Percentiles rank a stretch among this genome's conserved stretches.
Evolutionary conservation across 37 sponge, comb jelly and placozoan species (phyloP).

Genomic region (Haliclona indistincta): DNA sequence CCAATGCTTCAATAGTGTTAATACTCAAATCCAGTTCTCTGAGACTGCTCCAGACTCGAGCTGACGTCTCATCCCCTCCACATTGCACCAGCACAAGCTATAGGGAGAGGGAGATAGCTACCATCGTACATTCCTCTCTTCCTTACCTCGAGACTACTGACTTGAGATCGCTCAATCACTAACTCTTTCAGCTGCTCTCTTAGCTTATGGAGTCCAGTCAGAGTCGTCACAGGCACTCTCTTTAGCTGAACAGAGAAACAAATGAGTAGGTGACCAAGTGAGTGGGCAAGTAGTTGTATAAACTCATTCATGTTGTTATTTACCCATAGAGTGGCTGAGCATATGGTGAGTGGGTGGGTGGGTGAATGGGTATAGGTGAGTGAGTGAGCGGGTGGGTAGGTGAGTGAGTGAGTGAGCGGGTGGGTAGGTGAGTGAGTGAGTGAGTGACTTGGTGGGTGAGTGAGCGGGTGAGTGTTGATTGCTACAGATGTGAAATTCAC

Average conservation of each 20-base stretch:
- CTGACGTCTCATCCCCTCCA: constrained; percentile 59
- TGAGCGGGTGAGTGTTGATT: too few relatives aligned
- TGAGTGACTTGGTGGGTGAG: too few relatives aligned
- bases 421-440: too few relatives aligned
- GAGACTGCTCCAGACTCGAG: constrained; percentile 49
- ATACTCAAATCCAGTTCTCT: constrained; percentile 54
- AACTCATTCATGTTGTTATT: too few relatives aligned
- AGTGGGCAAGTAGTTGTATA: not conserved
- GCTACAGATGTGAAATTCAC: too few relatives aligned
- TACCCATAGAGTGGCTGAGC: not conserved
- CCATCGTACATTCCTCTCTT: not conserved
- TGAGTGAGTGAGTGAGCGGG: too few relatives aligned
- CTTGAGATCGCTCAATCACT: constrained; percentile 49
- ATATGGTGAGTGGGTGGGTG: too few relatives aligned
- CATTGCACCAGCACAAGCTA: constrained; percentile 14
- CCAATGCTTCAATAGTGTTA: constrained; percentile 43
- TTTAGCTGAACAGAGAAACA: constrained; percentile 37
- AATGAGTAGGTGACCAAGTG: not conserved
- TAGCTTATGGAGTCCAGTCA: constrained; percentile 57
- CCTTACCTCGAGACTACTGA: constrained; percentile 42
- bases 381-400: too few relatives aligned
- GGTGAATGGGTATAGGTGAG: too few relatives aligned
- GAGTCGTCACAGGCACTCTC: constrained; percentile 50
- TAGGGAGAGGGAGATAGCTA: not conserved
- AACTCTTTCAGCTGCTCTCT: constrained; percentile 54